phyloP scores from a whole-genome alignment of 2,797 vertebrate genomes.

The Ctenosaura bakeri region DNA sequence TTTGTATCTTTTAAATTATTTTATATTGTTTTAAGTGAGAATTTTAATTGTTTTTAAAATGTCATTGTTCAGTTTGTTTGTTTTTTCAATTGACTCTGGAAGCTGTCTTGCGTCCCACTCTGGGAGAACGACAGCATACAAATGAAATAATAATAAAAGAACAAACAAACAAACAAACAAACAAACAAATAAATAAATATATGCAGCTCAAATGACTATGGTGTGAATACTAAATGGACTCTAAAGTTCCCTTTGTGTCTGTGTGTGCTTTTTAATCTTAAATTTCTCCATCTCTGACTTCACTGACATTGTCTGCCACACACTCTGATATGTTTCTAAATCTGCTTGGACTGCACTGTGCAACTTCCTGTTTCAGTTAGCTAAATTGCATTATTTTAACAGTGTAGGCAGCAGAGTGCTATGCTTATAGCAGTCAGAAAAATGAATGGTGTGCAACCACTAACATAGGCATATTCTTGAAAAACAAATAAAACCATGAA shows the following conservation, averaged over 20 bases:
- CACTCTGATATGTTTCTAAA: background rate
- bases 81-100: too few species aligned
- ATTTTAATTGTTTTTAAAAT: too few species aligned
- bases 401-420: background rate
- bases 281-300: background rate
- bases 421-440: conserved; percentile 33
- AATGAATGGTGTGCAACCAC: conserved; percentile 28
- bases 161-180: too few species aligned
- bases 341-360: background rate
- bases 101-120: too few species aligned
- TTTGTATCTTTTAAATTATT: too few species aligned
- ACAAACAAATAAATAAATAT: background rate
- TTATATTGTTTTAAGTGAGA: too few species aligned
- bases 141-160: too few species aligned
- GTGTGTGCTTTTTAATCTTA: rapidly evolving
- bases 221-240: conserved; percentile 9
- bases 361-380: background rate
- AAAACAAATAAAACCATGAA: conserved; percentile 33
- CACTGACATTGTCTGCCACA: background rate
- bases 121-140: too few species aligned
- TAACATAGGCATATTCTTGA: conserved; percentile 25
- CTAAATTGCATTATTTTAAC: background rate
- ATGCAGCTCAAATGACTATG: background rate
- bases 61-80: too few species aligned
- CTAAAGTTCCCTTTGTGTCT: background rate